A percentile compares a stretch with the other conserved stretches of the same genome.
phyloP scores from a whole-genome alignment of 2,113 vertebrate genomes.

The Gasterosteus nipponicus region DNA sequence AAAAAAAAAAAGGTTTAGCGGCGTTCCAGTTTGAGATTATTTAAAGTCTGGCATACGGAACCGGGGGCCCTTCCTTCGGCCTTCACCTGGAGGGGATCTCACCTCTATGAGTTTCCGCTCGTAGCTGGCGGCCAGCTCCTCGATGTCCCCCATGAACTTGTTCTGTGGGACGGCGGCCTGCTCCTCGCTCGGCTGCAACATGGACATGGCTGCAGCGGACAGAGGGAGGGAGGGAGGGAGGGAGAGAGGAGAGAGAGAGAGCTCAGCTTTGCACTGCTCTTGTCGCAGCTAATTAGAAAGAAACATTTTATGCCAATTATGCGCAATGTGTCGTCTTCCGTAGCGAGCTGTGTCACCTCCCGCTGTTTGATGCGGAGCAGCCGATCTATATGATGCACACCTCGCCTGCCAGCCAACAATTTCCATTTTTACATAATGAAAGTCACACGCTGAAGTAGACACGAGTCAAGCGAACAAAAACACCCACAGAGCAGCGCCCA shows the following conservation, averaged over 20 bases:
- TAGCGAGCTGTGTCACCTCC: slow-evolving; percentile 17
- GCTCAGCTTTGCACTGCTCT: not conserved
- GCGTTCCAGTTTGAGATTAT: not conserved
- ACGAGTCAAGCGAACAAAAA: slow-evolving; percentile 14
- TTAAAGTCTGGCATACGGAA: not conserved
- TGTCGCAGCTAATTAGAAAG: slow-evolving; percentile 12
- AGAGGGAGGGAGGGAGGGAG: slow-evolving; percentile 9
- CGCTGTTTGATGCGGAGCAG: slow-evolving; percentile 21
- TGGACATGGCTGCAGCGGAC: slow-evolving; percentile 69
- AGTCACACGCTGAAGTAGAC: slow-evolving; percentile 11
- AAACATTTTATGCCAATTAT: slow-evolving; percentile 17
- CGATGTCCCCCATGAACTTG: slow-evolving; percentile 88
- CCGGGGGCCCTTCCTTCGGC: too few species aligned
- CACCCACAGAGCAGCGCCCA: not conserved
- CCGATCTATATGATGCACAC: slow-evolving; percentile 30
- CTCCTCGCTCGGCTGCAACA: slow-evolving; percentile 82
- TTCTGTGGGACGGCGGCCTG: slow-evolving; percentile 84
- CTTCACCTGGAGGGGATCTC: slow-evolving; percentile 50
- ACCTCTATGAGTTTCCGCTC: slow-evolving; percentile 99
- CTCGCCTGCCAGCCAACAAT: slow-evolving; percentile 22
- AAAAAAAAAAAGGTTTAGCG: not conserved
- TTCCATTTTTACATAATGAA: slow-evolving; percentile 48
- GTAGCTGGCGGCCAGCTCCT: slow-evolving; percentile 92
- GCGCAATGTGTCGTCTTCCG: not conserved
- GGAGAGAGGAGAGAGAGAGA: slow-evolving; percentile 12